Evolutionary conservation across 2,888 invertebrate genomes (phyloP), one percentile per base, ranked within the genome.

Genomic region (Leucoptera coffeella): DNA sequence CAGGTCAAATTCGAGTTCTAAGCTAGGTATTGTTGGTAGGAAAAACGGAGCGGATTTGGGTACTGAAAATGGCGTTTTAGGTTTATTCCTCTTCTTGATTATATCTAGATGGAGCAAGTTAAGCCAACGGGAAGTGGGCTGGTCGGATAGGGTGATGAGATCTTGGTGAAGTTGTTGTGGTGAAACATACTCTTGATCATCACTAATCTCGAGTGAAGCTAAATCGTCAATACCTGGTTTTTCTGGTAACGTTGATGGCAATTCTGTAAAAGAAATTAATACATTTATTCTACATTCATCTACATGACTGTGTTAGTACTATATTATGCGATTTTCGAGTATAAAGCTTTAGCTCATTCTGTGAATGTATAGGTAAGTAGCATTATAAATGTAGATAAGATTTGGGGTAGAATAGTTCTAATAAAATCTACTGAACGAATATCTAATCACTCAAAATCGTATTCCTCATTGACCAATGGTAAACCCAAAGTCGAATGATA

Each of bases 1-100:
- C 3, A 85, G 49, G 47, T 87, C 88, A 51, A 96, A 96, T 47
- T 84, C 81, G 4, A 90, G 58, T 38, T 87, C 81, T 11, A 93
- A 62, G 2, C 88, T 85, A 0, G 90, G 78, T 29, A 94, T 74
- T 0, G 95, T 94, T 0, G 96, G 94, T 26, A 97, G 64, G 51
- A 99, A 97, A 69, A 99, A 99, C 0, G 97, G 97, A 0, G 94
- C 96, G 1, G 84, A 78, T 56, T 90, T 89, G 0, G 89, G 85
- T 2, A 77, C 76, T 43, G 89, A 89, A 0, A 85, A 77, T 0
- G 88, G 79, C 26, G 83, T 82, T 53, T 82, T 89, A 0, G 96
- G 94, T 47, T 90, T 95, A 52, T 97, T 97, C 34, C 88, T 73
- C 39, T 78, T 81, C 51, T 85, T 90, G 2, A 97, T 87, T 1